Percentiles rank a stretch among this genome's conserved stretches.
phyloP scores from a whole-genome alignment of 1,140 invertebrate genomes.

The Drosophila biarmipes region DNA sequence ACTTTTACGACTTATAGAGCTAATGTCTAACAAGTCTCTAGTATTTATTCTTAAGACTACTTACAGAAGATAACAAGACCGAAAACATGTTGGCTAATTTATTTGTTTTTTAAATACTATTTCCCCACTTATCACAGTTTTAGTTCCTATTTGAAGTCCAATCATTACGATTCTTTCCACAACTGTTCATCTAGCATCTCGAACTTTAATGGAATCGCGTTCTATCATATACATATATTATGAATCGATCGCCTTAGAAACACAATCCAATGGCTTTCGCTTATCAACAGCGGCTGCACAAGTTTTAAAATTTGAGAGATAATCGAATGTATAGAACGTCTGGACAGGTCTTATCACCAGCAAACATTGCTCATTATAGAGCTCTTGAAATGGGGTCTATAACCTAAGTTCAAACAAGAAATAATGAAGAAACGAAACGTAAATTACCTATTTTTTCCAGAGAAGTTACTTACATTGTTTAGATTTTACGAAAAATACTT shows the following conservation, averaged over 20 bases:
- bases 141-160: background rate
- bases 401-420: constrained; percentile 33
- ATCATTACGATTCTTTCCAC: background rate
- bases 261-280: constrained; percentile 20
- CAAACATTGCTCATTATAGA: constrained; percentile 25
- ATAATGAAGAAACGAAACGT: background rate
- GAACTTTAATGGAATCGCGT: background rate
- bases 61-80: background rate
- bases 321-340: constrained; percentile 28
- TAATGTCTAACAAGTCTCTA: background rate
- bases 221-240: constrained; percentile 1
- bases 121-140: too few species aligned
- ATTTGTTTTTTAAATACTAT: too few species aligned
- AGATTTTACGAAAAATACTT: too few species aligned
- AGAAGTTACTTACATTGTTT: too few species aligned
- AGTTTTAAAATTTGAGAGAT: constrained; percentile 15
- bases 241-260: constrained; percentile 31
- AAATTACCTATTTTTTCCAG: too few species aligned
- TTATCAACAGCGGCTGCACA: constrained; percentile 26
- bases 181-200: constrained; percentile 7
- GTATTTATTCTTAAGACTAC: background rate
- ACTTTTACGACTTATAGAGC: background rate
- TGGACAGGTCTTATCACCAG: constrained; percentile 18
- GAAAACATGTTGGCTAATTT: too few species aligned
- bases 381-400: constrained; percentile 36